phyloP scores from a whole-genome alignment of 35 echinoderm and acorn worm species.

The Hemicentrotus pulcherrimus region DNA sequence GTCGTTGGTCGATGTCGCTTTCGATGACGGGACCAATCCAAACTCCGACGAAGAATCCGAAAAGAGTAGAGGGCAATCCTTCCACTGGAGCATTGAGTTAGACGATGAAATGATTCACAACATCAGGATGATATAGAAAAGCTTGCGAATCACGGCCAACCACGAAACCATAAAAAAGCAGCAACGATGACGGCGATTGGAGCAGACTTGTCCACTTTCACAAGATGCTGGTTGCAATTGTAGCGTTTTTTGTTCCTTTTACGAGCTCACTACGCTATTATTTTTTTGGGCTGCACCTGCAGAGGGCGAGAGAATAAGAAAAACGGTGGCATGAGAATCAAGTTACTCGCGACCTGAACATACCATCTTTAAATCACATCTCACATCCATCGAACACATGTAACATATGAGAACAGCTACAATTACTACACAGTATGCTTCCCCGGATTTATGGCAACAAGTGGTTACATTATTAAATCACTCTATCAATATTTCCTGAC shows the following conservation, averaged over 20 bases:
- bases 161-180: background rate
- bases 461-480: background rate
- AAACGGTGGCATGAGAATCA: background rate
- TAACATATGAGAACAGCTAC: background rate
- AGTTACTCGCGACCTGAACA: background rate
- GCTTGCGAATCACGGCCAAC: background rate
- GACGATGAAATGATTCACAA: background rate
- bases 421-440: background rate
- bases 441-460: background rate
- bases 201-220: background rate
- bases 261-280: background rate
- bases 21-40: background rate
- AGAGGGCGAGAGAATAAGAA: background rate
- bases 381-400: background rate
- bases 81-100: slow-evolving; percentile 29
- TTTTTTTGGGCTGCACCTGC: background rate
- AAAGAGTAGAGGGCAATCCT: background rate
- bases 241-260: background rate
- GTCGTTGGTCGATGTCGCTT: background rate
- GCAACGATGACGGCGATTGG: background rate
- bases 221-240: slow-evolving; percentile 8
- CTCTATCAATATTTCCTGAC: background rate
- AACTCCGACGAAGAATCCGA: slow-evolving; percentile 11
- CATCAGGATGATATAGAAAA: background rate
- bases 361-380: background rate